A percentile compares a stretch with the other conserved stretches of the same genome.
Conservation (phyloP, 2,113 vertebrate species). For the Stomatorhinus ivindoensis region DNA sequence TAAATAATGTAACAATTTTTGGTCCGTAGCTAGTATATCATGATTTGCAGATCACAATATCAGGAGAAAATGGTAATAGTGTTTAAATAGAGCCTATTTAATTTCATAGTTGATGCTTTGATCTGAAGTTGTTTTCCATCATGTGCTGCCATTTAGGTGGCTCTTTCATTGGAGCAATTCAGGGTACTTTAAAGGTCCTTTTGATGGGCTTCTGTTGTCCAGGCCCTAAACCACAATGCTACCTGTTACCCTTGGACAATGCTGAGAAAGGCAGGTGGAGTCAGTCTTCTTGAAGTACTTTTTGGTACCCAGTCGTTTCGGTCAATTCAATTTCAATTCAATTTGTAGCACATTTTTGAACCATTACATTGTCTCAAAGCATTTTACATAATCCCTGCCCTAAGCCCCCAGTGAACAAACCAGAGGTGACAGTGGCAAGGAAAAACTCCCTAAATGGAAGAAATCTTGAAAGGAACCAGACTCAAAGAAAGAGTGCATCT, state of each 20-base stretch:
- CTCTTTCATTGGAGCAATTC: background rate
- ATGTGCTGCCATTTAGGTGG: background rate
- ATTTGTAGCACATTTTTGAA: too few species aligned
- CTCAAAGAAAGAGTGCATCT: too few species aligned
- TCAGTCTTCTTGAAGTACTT: background rate
- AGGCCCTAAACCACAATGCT: background rate
- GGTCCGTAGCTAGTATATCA: background rate
- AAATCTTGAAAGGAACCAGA: too few species aligned
- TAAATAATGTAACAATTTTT: background rate
- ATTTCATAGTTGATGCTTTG: background rate
- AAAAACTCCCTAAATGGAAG: too few species aligned
- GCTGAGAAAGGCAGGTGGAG: background rate
- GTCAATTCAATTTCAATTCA: too few species aligned
- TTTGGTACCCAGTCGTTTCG: background rate
- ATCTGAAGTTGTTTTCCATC: background rate
- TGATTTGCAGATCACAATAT: background rate
- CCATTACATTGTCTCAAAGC: too few species aligned
- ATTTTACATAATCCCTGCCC: too few species aligned
- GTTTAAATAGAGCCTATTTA: background rate
- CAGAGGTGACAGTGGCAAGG: too few species aligned
- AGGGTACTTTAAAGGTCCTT: background rate
- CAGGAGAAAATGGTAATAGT: background rate
- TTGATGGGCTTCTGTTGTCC: background rate
- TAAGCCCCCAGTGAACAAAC: too few species aligned
- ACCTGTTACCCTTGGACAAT: background rate